phyloP scores from a whole-genome alignment of 2,113 vertebrate species.

The Pseudolaguvia tuberculata region DNA sequence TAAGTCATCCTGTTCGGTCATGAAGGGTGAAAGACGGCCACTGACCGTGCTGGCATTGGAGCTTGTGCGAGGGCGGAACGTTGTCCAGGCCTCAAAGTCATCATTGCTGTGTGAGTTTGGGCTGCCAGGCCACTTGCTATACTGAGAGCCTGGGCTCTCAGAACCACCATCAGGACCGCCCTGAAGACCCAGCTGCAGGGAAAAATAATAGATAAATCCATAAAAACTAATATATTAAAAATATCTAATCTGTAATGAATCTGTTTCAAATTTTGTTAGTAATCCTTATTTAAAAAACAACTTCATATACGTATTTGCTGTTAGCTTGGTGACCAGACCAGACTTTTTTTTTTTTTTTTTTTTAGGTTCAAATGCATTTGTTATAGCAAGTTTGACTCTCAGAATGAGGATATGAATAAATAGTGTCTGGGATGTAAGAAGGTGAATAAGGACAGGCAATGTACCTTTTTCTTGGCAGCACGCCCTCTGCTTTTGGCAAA shows the following conservation, averaged over 20 bases:
- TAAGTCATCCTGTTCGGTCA: slow-evolving; percentile 90
- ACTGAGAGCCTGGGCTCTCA: slow-evolving; percentile 88
- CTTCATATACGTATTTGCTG: no score
- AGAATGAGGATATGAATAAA: slow-evolving; percentile 6
- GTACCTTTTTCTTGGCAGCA: slow-evolving; percentile 96
- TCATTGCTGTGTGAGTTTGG: slow-evolving; percentile 96
- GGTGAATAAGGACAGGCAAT: slow-evolving; percentile 10
- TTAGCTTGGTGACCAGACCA: background rate
- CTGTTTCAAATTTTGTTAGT: background rate
- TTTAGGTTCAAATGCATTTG: background rate
- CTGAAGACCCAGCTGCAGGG: slow-evolving; percentile 78
- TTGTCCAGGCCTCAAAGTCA: slow-evolving; percentile 92
- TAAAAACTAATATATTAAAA: background rate
- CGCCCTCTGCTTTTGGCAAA: slow-evolving; percentile 93
- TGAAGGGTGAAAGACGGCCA: slow-evolving; percentile 90
- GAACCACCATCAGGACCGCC: slow-evolving; percentile 82
- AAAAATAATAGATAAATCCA: background rate
- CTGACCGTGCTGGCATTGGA: slow-evolving; percentile 95
- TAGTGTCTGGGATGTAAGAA: background rate
- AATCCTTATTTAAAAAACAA: background rate
- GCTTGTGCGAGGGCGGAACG: slow-evolving; percentile 89
- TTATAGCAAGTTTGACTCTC: background rate
- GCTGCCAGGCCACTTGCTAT: slow-evolving; percentile 94
- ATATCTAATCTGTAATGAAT: background rate
- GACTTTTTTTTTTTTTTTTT: no score